These are phyloP conservation scores for Clusia tigrina DNA, from an alignment of 2,888 invertebrate genomes.

Conservation along the genomic window DNA sequence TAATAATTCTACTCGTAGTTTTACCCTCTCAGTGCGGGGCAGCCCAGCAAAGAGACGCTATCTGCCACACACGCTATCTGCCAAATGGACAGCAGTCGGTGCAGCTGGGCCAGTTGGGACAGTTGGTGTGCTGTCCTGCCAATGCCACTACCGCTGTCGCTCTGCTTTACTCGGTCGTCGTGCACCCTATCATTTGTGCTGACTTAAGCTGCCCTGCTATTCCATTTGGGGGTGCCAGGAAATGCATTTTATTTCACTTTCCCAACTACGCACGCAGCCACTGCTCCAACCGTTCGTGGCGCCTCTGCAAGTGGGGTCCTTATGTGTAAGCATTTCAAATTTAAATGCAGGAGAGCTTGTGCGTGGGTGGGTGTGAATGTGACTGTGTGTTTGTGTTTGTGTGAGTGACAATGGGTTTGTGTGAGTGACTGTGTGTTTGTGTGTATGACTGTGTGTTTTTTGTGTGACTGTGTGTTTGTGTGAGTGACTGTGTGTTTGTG, in stretches of 20 bases:
- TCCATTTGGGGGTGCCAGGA: conserved; percentile 16
- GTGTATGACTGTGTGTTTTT: no score
- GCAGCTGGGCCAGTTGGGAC: no score
- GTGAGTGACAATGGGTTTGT: neutral
- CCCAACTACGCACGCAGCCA: conserved; percentile 4
- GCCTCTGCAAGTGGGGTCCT: neutral
- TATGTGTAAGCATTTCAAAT: neutral
- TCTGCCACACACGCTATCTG: no score
- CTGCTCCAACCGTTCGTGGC: neutral
- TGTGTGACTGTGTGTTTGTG: no score
- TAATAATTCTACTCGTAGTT: conserved; percentile 13
- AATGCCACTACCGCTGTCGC: neutral
- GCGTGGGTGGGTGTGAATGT: neutral
- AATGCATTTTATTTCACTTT: conserved; percentile 25
- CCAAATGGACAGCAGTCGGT: no score
- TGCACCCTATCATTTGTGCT: conserved; percentile 7
- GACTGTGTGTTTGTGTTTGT: neutral
- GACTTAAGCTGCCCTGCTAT: conserved; percentile 19
- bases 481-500: no score
- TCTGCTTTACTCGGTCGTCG: neutral
- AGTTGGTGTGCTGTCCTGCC: no score
- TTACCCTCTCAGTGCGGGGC: neutral
- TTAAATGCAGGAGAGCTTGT: neutral
- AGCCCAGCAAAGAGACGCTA: no score
- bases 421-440: no score